Percentiles rank a stretch among this genome's conserved stretches.
Evolutionary conservation across 2,113 vertebrate genomes (phyloP).

Genomic region (Neodontobutis hainanensis): DNA sequence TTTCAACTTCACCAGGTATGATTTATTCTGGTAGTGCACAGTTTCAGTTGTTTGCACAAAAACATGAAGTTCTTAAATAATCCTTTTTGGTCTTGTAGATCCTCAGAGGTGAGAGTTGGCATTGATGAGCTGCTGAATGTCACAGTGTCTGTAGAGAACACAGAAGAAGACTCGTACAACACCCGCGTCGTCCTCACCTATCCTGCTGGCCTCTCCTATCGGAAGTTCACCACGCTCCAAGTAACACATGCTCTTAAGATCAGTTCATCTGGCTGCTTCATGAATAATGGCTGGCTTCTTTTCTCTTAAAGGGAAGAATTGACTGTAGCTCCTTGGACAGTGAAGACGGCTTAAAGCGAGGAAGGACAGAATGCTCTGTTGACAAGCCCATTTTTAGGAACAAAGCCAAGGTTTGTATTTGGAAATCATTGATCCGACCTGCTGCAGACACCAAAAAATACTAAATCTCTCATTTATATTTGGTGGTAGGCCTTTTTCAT

Average conservation of each 20-base stretch:
- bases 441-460: background rate
- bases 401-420: conserved; percentile 62
- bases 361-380: conserved; percentile 73
- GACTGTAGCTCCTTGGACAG: conserved; percentile 73
- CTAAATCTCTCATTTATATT: background rate
- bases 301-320: conserved; percentile 68
- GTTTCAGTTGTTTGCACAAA: too few relatives aligned
- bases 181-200: conserved; percentile 74
- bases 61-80: background rate
- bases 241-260: conserved; percentile 44
- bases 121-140: conserved; percentile 75
- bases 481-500: conserved; percentile 67
- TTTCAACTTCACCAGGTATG: conserved; percentile 81
- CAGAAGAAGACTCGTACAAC: conserved; percentile 83
- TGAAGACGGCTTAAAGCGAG: conserved; percentile 14
- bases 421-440: background rate
- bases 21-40: too few relatives aligned
- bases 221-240: conserved; percentile 64
- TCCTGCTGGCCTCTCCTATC: conserved; percentile 79
- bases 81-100: background rate
- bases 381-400: conserved; percentile 81
- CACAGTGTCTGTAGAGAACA: conserved; percentile 77
- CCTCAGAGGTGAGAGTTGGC: conserved; percentile 71
- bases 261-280: background rate
- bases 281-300: background rate